Conservation (phyloP, 2,888 invertebrate genomes). For the Luperina nickerlii region DNA sequence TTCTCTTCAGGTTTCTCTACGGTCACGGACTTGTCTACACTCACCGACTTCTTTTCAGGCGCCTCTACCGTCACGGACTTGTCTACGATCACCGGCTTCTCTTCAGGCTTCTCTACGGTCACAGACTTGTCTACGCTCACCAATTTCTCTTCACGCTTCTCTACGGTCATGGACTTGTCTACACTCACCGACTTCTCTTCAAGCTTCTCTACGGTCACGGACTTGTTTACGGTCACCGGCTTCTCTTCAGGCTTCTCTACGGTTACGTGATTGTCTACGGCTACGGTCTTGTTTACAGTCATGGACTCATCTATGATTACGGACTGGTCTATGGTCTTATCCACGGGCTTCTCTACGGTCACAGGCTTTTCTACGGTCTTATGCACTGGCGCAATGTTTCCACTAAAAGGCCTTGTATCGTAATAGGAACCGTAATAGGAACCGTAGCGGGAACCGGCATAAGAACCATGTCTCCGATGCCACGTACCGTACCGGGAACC, state of each 20-base stretch:
- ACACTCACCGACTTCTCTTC: neutral
- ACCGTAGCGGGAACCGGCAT: neutral
- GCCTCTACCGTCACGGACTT: neutral
- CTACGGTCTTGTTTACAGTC: neutral
- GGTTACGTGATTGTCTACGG: neutral
- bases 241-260: neutral
- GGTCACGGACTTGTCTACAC: neutral
- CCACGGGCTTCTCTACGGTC: neutral
- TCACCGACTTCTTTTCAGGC: neutral
- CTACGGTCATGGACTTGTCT: neutral
- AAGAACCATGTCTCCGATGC: neutral
- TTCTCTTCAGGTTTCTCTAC: neutral
- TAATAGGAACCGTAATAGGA: neutral
- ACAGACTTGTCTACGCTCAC: neutral
- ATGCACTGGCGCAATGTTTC: neutral
- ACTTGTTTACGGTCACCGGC: neutral
- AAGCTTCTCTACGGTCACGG: neutral
- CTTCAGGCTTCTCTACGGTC: neutral
- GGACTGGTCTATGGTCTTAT: neutral
- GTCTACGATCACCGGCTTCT: neutral
- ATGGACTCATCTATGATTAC: too few species aligned
- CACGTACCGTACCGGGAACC: neutral
- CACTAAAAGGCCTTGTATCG: neutral
- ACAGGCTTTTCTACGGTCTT: neutral
- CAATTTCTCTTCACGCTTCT: neutral